A percentile compares a stretch with the other conserved stretches of the same genome.
Evolutionary conservation across 2,888 invertebrate species (phyloP).

Genomic region (Orthonevra nobilis): DNA sequence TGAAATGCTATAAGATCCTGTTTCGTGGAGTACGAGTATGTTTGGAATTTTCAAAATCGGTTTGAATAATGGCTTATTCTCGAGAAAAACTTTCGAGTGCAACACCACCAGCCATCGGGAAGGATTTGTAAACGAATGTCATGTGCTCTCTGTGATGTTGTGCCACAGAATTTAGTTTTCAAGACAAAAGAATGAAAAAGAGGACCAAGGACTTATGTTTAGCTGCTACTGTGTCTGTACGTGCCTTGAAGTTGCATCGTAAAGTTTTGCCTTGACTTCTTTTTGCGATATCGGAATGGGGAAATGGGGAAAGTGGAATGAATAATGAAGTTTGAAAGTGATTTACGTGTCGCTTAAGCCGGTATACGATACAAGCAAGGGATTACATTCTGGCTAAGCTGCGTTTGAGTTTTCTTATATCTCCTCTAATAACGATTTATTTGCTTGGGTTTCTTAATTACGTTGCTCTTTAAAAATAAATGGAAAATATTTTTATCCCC

Average conservation of each 20-base stretch:
- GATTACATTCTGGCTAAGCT: slow-evolving; percentile 16
- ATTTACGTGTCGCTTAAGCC: slow-evolving; percentile 40
- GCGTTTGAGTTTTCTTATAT: neutral
- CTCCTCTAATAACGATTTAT: slow-evolving; percentile 9
- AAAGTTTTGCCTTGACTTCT: slow-evolving; percentile 25
- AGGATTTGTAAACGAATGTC: slow-evolving; percentile 43
- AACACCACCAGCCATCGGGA: slow-evolving; percentile 34
- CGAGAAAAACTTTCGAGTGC: slow-evolving; percentile 38
- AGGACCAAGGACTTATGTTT: slow-evolving; percentile 14
- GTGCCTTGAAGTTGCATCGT: slow-evolving; percentile 41
- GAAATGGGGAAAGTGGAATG: slow-evolving; percentile 36
- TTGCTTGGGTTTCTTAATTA: neutral
- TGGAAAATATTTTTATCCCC: neutral
- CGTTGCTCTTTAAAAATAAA: too few species aligned
- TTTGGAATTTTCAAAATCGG: slow-evolving; percentile 60
- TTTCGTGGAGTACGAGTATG: slow-evolving; percentile 36
- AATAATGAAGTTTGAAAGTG: slow-evolving; percentile 50
- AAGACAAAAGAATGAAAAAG: slow-evolving; percentile 27
- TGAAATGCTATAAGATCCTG: slow-evolving; percentile 47
- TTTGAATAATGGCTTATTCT: slow-evolving; percentile 59
- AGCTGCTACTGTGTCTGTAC: slow-evolving; percentile 32
- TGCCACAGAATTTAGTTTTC: slow-evolving; percentile 30
- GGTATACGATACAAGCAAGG: slow-evolving; percentile 25
- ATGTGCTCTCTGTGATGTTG: slow-evolving; percentile 41
- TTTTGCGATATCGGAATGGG: neutral